Evolutionary conservation across 2,888 invertebrate genomes (phyloP), one percentile per base, ranked within the genome.

Genomic region (Oxyscelio sp.): DNA sequence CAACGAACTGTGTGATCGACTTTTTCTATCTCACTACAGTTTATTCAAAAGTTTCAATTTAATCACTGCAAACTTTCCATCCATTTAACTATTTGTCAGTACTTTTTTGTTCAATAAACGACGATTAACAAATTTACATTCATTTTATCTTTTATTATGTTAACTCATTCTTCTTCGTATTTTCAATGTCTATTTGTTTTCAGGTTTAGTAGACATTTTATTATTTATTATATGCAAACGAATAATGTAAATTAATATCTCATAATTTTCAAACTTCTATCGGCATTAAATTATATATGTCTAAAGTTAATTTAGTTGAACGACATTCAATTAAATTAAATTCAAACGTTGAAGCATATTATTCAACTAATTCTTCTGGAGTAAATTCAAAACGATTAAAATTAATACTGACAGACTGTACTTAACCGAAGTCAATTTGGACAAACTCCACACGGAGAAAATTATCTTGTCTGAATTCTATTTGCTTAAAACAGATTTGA

Each of bases 1-100:
- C 77, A 54, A 65, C 38, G 65, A 65, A 45, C 50, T 31, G 40
- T 56, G n/a, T 77, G 66, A 83, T 77, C 19, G 70, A 77, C 77
- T 27, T 59, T 59, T 34, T 38, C 43, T 70, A 59, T 24, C 22
- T 34, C 31, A n/a, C n/a, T n/a, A 52, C 50, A 61, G 27, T 59
- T 70, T 63, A 70, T 78, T 70, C 48, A 34, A 24, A 34, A 48
- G 34, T n/a, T 34, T 48, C 58, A 22, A 48, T 45, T 71, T 59
- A 70, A 58, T 68, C 54, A 21, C n/a, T 21, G 19, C 40, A 40
- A 24, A 21, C 22, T 38, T 66, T 52, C 13, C 27, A 4, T 27
- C 27, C n/a, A n/a, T n/a, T n/a, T n/a, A n/a, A n/a, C n/a, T n/a
- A n/a, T n/a, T n/a, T n/a, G n/a, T n/a, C n/a, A n/a, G n/a, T n/a